These are phyloP conservation scores for Acrocera orbiculus DNA, from an alignment of 2,888 invertebrate genomes.

Conservation along the genomic window DNA sequence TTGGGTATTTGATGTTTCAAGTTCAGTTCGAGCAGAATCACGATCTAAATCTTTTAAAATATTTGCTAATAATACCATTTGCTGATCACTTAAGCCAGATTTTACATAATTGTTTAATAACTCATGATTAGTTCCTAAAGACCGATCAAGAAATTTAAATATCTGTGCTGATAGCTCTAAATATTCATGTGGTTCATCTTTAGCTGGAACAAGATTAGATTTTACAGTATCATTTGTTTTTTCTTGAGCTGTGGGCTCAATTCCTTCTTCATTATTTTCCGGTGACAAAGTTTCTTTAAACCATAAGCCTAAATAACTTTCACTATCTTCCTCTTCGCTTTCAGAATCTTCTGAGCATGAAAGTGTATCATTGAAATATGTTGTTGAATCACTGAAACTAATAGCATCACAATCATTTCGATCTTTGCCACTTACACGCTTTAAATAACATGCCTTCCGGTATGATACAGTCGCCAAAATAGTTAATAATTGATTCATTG, in stretches of 20 bases:
- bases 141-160: slow-evolving; percentile 67
- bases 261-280: slow-evolving; percentile 35
- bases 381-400: slow-evolving; percentile 79
- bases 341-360: slow-evolving; percentile 83
- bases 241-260: slow-evolving; percentile 38
- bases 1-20: slow-evolving; percentile 28
- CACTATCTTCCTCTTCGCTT: slow-evolving; percentile 59
- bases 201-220: slow-evolving; percentile 47
- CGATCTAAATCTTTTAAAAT: slow-evolving; percentile 80
- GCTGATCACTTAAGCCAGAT: slow-evolving; percentile 58
- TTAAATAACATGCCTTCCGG: slow-evolving; percentile 73
- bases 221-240: slow-evolving; percentile 36
- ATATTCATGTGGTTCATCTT: slow-evolving; percentile 71
- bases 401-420: slow-evolving; percentile 66
- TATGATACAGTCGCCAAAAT: slow-evolving; percentile 79
- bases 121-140: slow-evolving; percentile 38
- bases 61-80: slow-evolving; percentile 73
- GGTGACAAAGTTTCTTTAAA: slow-evolving; percentile 86
- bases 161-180: slow-evolving; percentile 73
- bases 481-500: slow-evolving; percentile 50
- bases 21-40: slow-evolving; percentile 70
- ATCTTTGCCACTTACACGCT: slow-evolving; percentile 57
- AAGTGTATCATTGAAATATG: slow-evolving; percentile 88
- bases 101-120: slow-evolving; percentile 49
- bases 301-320: slow-evolving; percentile 55